phyloP scores from a whole-genome alignment of 2,797 vertebrate genomes.

The Brachyalestes nurse region DNA sequence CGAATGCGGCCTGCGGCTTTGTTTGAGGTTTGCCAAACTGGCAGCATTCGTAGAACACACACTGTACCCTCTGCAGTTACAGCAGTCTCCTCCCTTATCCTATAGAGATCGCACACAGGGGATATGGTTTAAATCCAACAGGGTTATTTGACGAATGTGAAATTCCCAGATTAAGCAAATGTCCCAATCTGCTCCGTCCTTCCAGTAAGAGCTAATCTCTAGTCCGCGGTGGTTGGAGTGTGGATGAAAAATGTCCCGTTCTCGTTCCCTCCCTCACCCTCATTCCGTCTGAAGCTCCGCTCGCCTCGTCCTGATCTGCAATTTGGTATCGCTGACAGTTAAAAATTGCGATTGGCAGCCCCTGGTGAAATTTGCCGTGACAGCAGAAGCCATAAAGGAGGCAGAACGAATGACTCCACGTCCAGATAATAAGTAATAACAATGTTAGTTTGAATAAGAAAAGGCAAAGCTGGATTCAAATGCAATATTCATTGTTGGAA shows the following conservation, averaged over 20 bases:
- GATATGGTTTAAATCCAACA: background rate
- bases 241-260: slow-evolving; percentile 81
- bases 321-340: slow-evolving; percentile 95
- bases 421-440: slow-evolving; percentile 99
- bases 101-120: background rate
- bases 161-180: slow-evolving; percentile 23
- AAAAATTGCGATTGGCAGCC: slow-evolving; percentile 90
- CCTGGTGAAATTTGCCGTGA: slow-evolving; percentile 89
- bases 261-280: slow-evolving; percentile 76
- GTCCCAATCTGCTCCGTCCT: slow-evolving; percentile 29
- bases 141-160: background rate
- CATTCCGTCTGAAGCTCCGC: slow-evolving; percentile 77
- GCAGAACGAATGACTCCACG: slow-evolving; percentile 94
- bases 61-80: background rate
- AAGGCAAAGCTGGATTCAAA: slow-evolving; percentile 91
- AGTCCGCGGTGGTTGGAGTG: slow-evolving; percentile 80
- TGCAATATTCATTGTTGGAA: slow-evolving; percentile 98
- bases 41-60: background rate
- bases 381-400: slow-evolving; percentile 88
- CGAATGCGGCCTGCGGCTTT: background rate
- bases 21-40: background rate
- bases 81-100: background rate
- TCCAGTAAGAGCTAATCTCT: slow-evolving; percentile 25
- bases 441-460: slow-evolving; percentile 97
- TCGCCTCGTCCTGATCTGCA: slow-evolving; percentile 86